Conservation (phyloP, 2,113 vertebrate genomes). For the Caracal caracal region DNA sequence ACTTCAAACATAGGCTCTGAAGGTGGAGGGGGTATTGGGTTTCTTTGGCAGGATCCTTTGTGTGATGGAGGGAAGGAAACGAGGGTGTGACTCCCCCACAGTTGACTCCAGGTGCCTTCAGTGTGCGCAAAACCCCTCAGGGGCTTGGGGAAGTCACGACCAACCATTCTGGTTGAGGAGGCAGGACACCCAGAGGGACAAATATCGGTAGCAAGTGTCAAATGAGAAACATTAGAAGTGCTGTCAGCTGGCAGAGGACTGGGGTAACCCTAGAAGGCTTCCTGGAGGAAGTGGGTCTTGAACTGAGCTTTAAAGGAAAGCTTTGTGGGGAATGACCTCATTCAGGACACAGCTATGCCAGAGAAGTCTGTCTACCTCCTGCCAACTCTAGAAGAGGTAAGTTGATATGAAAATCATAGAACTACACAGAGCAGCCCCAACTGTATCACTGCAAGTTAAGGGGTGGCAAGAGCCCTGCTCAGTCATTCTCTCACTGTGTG, state of each 20-base stretch:
- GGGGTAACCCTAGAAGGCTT: constrained; percentile 54
- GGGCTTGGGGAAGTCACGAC: neutral
- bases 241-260: neutral
- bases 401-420: neutral
- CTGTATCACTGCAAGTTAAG: neutral
- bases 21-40: constrained; percentile 67
- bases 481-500: neutral
- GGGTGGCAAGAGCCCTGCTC: neutral
- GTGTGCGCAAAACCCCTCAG: neutral
- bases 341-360: constrained; percentile 33
- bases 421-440: neutral
- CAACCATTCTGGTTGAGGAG: neutral
- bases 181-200: neutral
- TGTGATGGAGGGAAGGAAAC: constrained; percentile 51
- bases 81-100: constrained; percentile 30
- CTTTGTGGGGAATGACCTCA: constrained; percentile 22
- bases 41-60: constrained; percentile 70
- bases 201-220: neutral
- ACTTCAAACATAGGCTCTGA: constrained; percentile 70
- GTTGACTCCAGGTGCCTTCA: neutral
- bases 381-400: neutral
- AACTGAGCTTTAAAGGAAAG: constrained; percentile 33
- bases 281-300: constrained; percentile 61
- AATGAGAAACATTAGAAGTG: constrained; percentile 18
- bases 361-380: neutral